These are phyloP conservation scores for Auanema sp. DNA, from an alignment of 2,888 invertebrate species.

Conservation along the genomic window DNA sequence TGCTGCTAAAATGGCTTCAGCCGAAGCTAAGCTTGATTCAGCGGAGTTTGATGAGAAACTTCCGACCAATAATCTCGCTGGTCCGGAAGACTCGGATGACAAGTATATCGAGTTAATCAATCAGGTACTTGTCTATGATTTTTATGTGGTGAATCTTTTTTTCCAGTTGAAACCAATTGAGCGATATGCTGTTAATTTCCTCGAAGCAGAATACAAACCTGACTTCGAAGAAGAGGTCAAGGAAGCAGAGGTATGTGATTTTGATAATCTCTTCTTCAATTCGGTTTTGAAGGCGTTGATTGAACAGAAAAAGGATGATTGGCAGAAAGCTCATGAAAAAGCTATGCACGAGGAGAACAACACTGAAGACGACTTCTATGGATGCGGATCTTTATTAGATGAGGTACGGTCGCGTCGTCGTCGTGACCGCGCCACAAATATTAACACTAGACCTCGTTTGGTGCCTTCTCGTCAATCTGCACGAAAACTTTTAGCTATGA, in stretches of 20 bases:
- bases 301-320: slow-evolving; percentile 47
- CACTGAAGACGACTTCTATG: slow-evolving; percentile 30
- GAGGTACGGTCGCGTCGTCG: slow-evolving; percentile 42
- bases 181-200: slow-evolving; percentile 88
- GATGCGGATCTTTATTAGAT: slow-evolving; percentile 28
- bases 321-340: slow-evolving; percentile 41
- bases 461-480: not conserved
- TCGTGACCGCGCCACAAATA: slow-evolving; percentile 8
- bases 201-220: slow-evolving; percentile 83
- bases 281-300: slow-evolving; percentile 38
- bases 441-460: not conserved
- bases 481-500: slow-evolving; percentile 7
- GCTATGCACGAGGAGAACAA: slow-evolving; percentile 34
- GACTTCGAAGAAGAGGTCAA: slow-evolving; percentile 81
- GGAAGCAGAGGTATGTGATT: slow-evolving; percentile 76
- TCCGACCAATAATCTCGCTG: slow-evolving; percentile 1
- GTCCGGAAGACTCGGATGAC: slow-evolving; percentile 40
- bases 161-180: slow-evolving; percentile 87
- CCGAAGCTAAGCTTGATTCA: slow-evolving; percentile 47
- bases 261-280: not conserved
- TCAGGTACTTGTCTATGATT: slow-evolving; percentile 20
- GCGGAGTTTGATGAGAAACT: slow-evolving; percentile 46
- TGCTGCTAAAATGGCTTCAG: slow-evolving; percentile 53
- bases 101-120: slow-evolving; percentile 49
- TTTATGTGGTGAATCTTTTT: not conserved